Base-by-base conservation (phyloP, 1,140 invertebrate species). In the Calliopsis andreniformis region DNA sequence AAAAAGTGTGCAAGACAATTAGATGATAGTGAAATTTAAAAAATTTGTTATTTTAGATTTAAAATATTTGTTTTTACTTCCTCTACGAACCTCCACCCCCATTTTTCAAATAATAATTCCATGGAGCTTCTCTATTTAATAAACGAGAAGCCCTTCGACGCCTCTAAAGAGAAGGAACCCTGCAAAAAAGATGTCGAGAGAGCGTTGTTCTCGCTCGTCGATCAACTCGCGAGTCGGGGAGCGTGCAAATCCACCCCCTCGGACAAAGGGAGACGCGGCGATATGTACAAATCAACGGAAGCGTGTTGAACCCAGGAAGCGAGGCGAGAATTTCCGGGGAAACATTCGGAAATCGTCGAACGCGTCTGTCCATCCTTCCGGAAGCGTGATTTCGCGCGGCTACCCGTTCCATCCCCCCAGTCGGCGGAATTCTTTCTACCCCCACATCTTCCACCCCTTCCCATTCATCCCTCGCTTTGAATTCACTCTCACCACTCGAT, bases 281-380 rank as follows among this genome's bases (percentile, higher is more conserved):
- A 82, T 82, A 82, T 82, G 76, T 82, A 82, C 69, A 72, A 79
- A 83, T 76, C 80, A 69, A 82, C 76, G 81, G 78, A 79, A 82
- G 80, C 81, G 76, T 72, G 80, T 78, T 39, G 80, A 82, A 68
- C 58, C 80, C 82, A 77, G 78, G 64, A 84, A 84, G 82, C 78
- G 82, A 84, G 83, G 83, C 78, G 78, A 84, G 83, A 84, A 83
- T 84, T 84, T 84, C 83, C 83, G 83, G 68, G 68, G 78, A 82
- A 82, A 83, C 82, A 80, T 80, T 84, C 83, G 83, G 82, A 80
- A 84, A 84, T 84, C 83, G 83, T 84, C 55, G 83, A 84, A 84
- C 78, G 72, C 82, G 72, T 80, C 73, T 80, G 75, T 43, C 78
- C 83, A 71, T 58, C 78, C 72, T 83, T 84, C 83, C 83, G 82